A percentile compares a stretch with the other conserved stretches of the same genome.
Evolutionary conservation across 2,113 vertebrate genomes (phyloP).

Genomic region (Heterocephalus glaber): DNA sequence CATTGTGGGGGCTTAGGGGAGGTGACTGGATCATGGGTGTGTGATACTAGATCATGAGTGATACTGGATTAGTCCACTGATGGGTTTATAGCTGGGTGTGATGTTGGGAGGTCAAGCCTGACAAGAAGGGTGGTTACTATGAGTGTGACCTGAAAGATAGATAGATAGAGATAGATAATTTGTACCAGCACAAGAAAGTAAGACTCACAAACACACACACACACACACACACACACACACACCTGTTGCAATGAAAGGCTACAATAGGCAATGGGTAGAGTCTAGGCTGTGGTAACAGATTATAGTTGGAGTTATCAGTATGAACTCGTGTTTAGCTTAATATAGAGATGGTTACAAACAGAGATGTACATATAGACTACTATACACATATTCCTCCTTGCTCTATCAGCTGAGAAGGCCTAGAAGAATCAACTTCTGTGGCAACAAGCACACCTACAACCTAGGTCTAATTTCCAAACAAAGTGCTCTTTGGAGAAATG

Average conservation of each 20-base stretch:
- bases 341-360: neutral
- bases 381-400: neutral
- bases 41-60: neutral
- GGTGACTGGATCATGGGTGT: neutral
- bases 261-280: neutral
- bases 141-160: neutral
- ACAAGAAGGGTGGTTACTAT: neutral
- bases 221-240: neutral
- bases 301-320: neutral
- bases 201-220: too few species aligned
- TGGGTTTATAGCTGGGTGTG: neutral
- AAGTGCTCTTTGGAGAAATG: neutral
- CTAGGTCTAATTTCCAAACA: neutral
- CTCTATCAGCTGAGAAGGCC: neutral
- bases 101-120: neutral
- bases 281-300: neutral
- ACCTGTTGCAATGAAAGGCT: neutral
- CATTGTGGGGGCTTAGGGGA: neutral
- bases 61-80: neutral
- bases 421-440: neutral
- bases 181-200: neutral
- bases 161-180: neutral
- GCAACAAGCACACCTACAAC: neutral
- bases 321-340: neutral
- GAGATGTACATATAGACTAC: neutral